Evolutionary conservation across 2,113 vertebrate genomes (phyloP).

Genomic region (Verasper variegatus): DNA sequence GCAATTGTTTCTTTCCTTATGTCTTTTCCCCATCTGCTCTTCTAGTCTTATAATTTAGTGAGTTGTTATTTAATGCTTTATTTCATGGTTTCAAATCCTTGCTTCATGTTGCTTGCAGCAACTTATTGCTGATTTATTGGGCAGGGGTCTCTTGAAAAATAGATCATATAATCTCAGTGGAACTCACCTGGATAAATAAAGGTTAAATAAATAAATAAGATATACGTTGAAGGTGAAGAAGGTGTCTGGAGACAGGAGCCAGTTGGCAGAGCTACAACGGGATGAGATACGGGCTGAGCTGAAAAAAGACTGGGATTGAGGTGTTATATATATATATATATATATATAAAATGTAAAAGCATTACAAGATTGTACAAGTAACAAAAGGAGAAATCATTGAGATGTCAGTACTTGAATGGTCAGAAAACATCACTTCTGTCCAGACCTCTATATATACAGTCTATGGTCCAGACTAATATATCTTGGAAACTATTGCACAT

Average conservation of each 20-base stretch:
- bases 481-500: background rate
- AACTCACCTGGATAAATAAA: background rate
- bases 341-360: background rate
- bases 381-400: background rate
- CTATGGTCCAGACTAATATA: too few relatives aligned
- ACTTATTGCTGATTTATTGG: background rate
- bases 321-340: too few relatives aligned
- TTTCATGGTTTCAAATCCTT: background rate
- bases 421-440: too few relatives aligned
- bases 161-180: background rate
- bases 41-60: background rate
- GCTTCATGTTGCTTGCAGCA: background rate
- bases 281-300: too few relatives aligned
- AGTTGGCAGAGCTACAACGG: too few relatives aligned
- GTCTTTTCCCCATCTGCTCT: background rate
- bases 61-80: background rate
- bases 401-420: background rate
- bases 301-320: too few relatives aligned
- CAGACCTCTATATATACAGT: too few relatives aligned
- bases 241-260: slow-evolving; percentile 31
- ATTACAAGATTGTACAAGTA: background rate
- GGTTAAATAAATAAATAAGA: background rate
- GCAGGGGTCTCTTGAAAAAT: background rate
- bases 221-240: slow-evolving; percentile 1
- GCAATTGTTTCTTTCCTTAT: background rate